A percentile compares a stretch with the other conserved stretches of the same genome.
Evolutionary conservation across 2,888 invertebrate species (phyloP).

Genomic region (Melinaea marsaeus): DNA sequence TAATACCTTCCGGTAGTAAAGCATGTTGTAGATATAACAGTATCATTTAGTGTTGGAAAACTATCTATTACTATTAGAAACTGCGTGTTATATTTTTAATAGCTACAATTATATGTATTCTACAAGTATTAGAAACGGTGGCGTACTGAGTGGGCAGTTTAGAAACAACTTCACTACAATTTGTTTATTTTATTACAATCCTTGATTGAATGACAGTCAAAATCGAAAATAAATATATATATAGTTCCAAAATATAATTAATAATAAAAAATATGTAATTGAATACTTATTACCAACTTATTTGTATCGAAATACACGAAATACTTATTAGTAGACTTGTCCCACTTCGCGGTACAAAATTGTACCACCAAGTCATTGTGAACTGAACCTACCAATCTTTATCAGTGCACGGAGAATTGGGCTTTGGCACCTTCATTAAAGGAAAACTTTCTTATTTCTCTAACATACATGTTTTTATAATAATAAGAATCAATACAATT

Average conservation of each 20-base stretch:
- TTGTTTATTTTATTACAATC: not conserved
- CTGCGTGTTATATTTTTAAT: constrained; percentile 4
- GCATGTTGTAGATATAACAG: not conserved
- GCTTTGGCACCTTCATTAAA: not conserved
- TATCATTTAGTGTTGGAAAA: not conserved
- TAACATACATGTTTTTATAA: not conserved
- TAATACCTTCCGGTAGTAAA: not conserved
- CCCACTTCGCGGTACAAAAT: not conserved
- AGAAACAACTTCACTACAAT: not conserved
- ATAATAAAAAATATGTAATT: too few species aligned
- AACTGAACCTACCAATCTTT: not conserved
- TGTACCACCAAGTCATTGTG: not conserved
- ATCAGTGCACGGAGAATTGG: constrained; percentile 6
- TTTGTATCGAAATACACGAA: too few species aligned
- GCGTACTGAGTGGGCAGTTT: not conserved
- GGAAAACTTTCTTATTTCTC: not conserved
- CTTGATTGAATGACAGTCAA: too few species aligned
- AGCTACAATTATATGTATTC: constrained; percentile 1
- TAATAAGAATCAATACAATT: not conserved
- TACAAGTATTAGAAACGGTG: not conserved
- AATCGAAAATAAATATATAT: too few species aligned
- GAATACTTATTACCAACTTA: too few species aligned
- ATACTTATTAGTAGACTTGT: too few species aligned
- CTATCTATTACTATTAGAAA: constrained; percentile 3
- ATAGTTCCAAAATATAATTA: too few species aligned